Conservation (phyloP, 2,797 vertebrate species). For the Protosalanx chinensis region DNA sequence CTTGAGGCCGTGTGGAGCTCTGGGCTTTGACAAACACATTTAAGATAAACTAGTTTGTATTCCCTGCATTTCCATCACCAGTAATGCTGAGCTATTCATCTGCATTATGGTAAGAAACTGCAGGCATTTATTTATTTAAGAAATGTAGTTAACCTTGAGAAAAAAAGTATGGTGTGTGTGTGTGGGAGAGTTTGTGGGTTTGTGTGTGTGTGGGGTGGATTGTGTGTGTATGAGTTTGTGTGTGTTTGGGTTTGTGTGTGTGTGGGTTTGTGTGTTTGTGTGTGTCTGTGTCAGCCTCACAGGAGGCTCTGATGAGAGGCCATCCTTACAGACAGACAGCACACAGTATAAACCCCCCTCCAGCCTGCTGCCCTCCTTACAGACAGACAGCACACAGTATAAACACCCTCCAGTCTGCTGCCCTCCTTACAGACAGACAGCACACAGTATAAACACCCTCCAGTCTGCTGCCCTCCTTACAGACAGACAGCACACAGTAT, state of each 20-base stretch:
- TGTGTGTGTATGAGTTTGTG: neutral
- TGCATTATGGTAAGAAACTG: constrained; percentile 49
- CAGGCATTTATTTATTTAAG: constrained; percentile 43
- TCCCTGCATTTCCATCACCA: constrained; percentile 42
- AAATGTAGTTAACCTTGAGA: constrained; percentile 65
- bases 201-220: neutral
- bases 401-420: too few species aligned
- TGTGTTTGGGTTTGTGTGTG: constrained; percentile 9
- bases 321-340: too few species aligned
- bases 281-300: neutral
- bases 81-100: constrained; percentile 49
- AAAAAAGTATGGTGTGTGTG: constrained; percentile 30
- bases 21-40: constrained; percentile 66
- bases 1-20: constrained; percentile 59
- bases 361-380: too few species aligned
- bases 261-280: neutral
- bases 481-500: too few species aligned
- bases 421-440: too few species aligned
- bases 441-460: too few species aligned
- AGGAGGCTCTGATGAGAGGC: neutral
- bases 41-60: constrained; percentile 36
- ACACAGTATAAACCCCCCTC: too few species aligned
- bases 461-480: too few species aligned
- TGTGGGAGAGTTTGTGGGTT: neutral
- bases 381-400: too few species aligned